These are phyloP conservation scores for Xestia rhomboidea DNA, from an alignment of 2,888 invertebrate species.

Conservation along the genomic window DNA sequence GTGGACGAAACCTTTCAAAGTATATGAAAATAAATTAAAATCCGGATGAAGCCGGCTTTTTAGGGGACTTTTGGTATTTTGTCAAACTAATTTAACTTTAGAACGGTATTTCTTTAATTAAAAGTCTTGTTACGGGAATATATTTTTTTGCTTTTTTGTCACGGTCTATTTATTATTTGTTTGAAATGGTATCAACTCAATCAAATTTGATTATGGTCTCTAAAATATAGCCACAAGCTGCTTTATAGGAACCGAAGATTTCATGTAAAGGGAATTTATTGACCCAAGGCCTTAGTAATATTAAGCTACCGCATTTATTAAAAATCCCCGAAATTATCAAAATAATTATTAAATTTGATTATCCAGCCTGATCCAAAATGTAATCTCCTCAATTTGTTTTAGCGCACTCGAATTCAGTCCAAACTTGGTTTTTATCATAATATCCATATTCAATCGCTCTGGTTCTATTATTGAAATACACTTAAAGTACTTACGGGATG, in stretches of 20 bases:
- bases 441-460: no score
- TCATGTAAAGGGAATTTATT: neutral
- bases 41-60: slow-evolving; percentile 38
- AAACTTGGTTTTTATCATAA: no score
- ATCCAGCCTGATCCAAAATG: no score
- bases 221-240: neutral
- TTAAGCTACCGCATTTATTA: no score
- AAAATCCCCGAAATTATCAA: no score
- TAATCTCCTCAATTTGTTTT: no score
- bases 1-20: slow-evolving; percentile 61
- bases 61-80: slow-evolving; percentile 59
- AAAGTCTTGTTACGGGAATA: slow-evolving; percentile 40
- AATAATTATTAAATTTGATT: no score
- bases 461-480: no score
- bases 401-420: no score
- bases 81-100: slow-evolving; percentile 69
- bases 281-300: no score
- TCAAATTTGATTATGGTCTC: neutral
- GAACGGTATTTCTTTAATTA: slow-evolving; percentile 63
- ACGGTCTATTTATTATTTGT: neutral
- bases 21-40: slow-evolving; percentile 60
- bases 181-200: neutral
- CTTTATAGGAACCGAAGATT: neutral
- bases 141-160: slow-evolving; percentile 10
- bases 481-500: no score